Percentiles rank a stretch among this genome's conserved stretches.
Evolutionary conservation across 2,888 invertebrate genomes (phyloP).

Genomic region (Thereva nobilitata): DNA sequence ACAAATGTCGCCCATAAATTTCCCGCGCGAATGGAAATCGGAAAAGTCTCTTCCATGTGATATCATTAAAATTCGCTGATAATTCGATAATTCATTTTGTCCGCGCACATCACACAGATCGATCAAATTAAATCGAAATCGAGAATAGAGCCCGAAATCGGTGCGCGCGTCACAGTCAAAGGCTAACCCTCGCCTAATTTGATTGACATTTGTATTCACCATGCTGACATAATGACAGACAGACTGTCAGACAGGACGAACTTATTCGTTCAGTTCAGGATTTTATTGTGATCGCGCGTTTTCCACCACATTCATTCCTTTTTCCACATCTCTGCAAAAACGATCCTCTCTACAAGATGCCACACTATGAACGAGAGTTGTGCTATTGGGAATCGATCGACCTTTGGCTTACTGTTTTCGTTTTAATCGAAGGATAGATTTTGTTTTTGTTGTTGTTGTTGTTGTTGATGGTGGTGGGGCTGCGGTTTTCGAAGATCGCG

Average conservation of each 20-base stretch:
- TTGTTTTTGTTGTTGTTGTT: too few species aligned
- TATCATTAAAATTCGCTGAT: constrained; percentile 29
- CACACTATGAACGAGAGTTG: neutral
- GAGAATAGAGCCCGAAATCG: constrained; percentile 17
- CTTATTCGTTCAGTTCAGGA: constrained; percentile 43
- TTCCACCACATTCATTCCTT: constrained; percentile 41
- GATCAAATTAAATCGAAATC: constrained; percentile 29
- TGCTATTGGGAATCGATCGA: constrained; percentile 13
- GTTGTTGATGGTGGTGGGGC: neutral
- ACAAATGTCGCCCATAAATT: too few species aligned
- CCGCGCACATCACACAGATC: constrained; percentile 17
- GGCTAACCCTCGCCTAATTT: constrained; percentile 47
- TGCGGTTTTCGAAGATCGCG: constrained; percentile 7
- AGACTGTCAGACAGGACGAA: constrained; percentile 44
- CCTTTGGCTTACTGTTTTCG: neutral
- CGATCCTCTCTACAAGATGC: neutral
- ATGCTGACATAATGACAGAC: constrained; percentile 59
- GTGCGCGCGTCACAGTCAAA: constrained; percentile 13
- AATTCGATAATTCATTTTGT: constrained; percentile 29
- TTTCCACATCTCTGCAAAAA: too few species aligned
- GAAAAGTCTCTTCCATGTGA: neutral
- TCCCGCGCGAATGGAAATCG: too few species aligned
- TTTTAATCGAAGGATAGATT: too few species aligned
- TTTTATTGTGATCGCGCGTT: constrained; percentile 46
- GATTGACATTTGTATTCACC: constrained; percentile 59